These are phyloP conservation scores for Creontiades dilutus DNA, from an alignment of 2,888 invertebrate species.

Conservation along the genomic window DNA sequence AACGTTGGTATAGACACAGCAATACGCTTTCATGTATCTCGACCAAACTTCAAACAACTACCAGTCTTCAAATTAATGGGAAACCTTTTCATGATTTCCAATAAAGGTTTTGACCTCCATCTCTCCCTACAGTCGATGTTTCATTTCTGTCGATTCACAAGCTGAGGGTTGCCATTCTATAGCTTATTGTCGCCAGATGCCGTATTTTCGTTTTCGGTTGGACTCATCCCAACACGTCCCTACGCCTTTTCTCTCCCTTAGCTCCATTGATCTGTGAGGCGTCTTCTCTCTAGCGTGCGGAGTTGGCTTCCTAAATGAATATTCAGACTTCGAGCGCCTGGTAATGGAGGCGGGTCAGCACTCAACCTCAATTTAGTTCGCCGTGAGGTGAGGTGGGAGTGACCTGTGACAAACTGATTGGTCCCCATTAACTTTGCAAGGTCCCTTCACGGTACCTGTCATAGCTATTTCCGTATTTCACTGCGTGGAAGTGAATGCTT, in stretches of 20 bases:
- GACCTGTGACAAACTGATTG: constrained; percentile 57
- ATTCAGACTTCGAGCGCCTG: constrained; percentile 44
- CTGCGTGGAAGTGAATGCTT: neutral
- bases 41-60: no score
- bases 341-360: constrained; percentile 55
- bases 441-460: neutral
- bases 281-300: neutral
- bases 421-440: constrained; percentile 38
- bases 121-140: no score
- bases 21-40: no score
- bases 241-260: neutral
- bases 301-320: constrained; percentile 48
- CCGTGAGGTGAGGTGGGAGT: constrained; percentile 48
- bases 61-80: no score
- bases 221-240: neutral
- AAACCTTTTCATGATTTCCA: no score
- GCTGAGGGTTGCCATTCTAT: no score
- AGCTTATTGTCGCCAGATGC: no score
- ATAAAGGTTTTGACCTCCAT: no score
- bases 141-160: no score
- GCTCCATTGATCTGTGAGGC: neutral
- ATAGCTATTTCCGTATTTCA: neutral
- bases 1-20: no score
- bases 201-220: neutral
- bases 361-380: constrained; percentile 60